A percentile compares a stretch with the other conserved stretches of the same genome.
These are phyloP conservation scores for Metellina segmentata DNA, from an alignment of 2,888 invertebrate genomes.

Conservation along the genomic window DNA sequence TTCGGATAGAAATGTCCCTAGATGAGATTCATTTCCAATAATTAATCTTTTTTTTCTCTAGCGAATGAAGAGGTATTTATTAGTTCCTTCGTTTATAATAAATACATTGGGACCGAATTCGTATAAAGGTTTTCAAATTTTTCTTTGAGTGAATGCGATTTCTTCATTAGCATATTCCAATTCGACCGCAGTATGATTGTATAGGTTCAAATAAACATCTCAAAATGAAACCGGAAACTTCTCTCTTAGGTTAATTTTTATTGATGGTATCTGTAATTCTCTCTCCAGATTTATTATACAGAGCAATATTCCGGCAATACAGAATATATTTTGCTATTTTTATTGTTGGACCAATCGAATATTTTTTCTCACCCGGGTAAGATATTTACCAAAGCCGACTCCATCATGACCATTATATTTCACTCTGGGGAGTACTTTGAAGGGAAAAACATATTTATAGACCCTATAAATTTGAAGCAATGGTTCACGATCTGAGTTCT, in stretches of 20 bases:
- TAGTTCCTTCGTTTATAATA: not conserved
- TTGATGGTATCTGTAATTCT: not conserved
- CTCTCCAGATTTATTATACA: not conserved
- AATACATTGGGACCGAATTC: not conserved
- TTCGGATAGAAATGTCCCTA: not conserved
- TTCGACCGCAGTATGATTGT: too few relatives aligned
- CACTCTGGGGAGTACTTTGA: not conserved
- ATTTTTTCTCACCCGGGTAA: not conserved
- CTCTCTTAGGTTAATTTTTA: not conserved
- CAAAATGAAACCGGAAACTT: not conserved
- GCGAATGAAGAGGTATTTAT: not conserved
- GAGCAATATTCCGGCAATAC: not conserved
- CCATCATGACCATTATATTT: not conserved
- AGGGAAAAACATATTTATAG: slow-evolving; percentile 1
- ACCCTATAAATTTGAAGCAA: not conserved
- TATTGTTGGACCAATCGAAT: not conserved
- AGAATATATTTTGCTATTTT: not conserved
- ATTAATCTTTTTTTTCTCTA: slow-evolving; percentile 11
- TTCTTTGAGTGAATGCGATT: not conserved
- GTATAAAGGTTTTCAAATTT: not conserved
- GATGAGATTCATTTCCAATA: slow-evolving; percentile 4
- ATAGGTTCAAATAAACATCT: not conserved
- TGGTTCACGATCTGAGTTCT: not conserved
- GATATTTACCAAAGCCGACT: not conserved
- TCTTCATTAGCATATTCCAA: not conserved